phyloP scores from a whole-genome alignment of 2,113 vertebrate genomes.

The Protobothrops mucrosquamatus region DNA sequence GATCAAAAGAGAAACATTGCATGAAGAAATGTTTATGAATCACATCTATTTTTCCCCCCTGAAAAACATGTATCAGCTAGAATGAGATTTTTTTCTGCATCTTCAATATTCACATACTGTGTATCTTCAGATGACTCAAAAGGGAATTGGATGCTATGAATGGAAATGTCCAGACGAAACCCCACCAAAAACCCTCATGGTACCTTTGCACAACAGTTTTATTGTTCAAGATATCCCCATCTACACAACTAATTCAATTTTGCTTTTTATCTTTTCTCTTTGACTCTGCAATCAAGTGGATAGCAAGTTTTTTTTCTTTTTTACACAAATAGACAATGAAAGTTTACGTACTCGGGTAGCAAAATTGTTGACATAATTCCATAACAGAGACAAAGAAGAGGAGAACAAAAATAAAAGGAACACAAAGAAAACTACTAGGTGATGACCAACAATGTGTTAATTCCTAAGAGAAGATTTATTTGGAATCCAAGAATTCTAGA shows the following conservation, averaged over 20 bases:
- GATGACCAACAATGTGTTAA: not conserved
- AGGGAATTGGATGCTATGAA: not conserved
- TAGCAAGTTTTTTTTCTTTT: not conserved
- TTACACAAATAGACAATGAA: not conserved
- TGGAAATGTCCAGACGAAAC: not conserved
- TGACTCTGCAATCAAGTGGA: slow-evolving; percentile 30
- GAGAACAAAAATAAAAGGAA: not conserved
- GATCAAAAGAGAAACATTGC: not conserved
- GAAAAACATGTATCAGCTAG: not conserved
- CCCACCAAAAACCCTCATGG: not conserved
- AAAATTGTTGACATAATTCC: not conserved
- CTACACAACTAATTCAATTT: not conserved
- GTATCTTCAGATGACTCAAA: not conserved
- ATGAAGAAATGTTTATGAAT: not conserved
- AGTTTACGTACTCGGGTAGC: not conserved
- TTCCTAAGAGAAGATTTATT: not conserved
- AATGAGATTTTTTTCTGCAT: not conserved
- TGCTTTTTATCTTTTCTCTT: not conserved
- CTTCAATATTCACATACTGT: not conserved
- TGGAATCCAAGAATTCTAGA: not conserved
- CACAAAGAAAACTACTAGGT: not conserved
- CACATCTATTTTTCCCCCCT: not conserved
- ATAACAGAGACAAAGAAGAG: not conserved
- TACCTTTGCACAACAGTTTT: not conserved
- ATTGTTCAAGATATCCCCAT: not conserved